These are phyloP conservation scores for Prunella fulvescens DNA, from an alignment of 2,113 vertebrate genomes.

Conservation along the genomic window DNA sequence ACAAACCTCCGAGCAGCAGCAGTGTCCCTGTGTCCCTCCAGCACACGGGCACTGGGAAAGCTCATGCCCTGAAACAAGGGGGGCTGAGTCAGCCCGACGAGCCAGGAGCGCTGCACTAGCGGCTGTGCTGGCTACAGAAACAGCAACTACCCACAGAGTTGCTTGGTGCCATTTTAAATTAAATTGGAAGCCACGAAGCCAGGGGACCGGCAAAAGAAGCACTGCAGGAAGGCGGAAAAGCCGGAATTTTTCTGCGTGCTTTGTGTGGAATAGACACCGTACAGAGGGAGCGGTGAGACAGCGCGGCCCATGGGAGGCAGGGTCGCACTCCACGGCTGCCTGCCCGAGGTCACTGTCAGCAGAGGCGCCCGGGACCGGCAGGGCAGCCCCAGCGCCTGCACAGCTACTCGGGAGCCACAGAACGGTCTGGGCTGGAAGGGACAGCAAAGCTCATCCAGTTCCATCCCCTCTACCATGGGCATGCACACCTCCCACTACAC, in stretches of 20 bases:
- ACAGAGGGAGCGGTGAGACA: accelerated
- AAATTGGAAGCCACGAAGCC: background rate
- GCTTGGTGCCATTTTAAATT: background rate
- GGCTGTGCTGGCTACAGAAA: background rate
- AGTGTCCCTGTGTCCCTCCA: background rate
- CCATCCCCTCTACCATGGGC: background rate
- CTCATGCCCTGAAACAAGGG: background rate
- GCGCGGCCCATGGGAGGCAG: accelerated
- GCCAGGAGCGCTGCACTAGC: background rate
- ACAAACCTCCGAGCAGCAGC: background rate
- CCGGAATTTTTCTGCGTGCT: accelerated
- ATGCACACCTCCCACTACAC: background rate
- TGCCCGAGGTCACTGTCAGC: accelerated
- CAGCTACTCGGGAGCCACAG: background rate
- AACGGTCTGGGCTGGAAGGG: too few relatives aligned
- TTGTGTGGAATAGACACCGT: accelerated
- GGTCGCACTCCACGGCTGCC: accelerated
- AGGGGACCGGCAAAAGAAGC: background rate
- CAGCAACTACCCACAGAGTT: background rate
- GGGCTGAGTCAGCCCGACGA: background rate
- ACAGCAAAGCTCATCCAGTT: too few relatives aligned
- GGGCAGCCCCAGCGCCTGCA: accelerated
- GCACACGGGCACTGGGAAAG: background rate
- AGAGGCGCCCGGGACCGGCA: accelerated
- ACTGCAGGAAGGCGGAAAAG: background rate